These are phyloP conservation scores for Pegoplata infirma DNA, from an alignment of 2,888 invertebrate species.

Conservation along the genomic window DNA sequence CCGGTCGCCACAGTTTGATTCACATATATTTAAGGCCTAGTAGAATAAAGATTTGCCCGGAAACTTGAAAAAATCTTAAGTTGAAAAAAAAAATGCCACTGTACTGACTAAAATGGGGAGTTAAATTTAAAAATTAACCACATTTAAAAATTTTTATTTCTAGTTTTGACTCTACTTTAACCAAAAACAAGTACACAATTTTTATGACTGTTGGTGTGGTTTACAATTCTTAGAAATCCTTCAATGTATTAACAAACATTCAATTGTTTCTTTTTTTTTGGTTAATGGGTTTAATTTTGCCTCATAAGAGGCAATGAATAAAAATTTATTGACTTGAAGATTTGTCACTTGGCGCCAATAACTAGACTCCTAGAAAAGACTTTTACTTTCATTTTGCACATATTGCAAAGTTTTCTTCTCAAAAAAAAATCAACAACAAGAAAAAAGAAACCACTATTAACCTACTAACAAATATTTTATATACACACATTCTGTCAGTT, in stretches of 20 bases:
- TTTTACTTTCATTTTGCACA: conserved; percentile 55
- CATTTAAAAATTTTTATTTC: too few relatives aligned
- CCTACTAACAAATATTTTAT: conserved; percentile 6
- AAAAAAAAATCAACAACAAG: conserved; percentile 13
- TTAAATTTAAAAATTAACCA: too few relatives aligned
- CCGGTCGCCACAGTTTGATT: too few relatives aligned
- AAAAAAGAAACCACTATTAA: conserved; percentile 19
- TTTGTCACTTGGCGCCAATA: conserved; percentile 62
- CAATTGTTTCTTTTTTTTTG: not conserved
- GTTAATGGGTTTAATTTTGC: conserved; percentile 39
- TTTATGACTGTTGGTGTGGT: too few relatives aligned
- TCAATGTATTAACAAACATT: not conserved
- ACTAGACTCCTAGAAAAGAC: conserved; percentile 51
- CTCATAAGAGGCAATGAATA: conserved; percentile 23
- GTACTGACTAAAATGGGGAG: too few relatives aligned
- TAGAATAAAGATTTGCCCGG: too few relatives aligned
- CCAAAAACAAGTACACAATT: too few relatives aligned
- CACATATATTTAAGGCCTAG: too few relatives aligned
- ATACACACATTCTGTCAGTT: conserved; percentile 10
- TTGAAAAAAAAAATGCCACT: too few relatives aligned
- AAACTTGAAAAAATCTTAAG: too few relatives aligned
- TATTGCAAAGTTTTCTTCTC: conserved; percentile 50
- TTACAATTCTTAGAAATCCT: not conserved
- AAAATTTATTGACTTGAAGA: conserved; percentile 63
- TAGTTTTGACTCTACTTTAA: too few relatives aligned